Conservation (phyloP, 2,888 invertebrate species). For the Rhagonycha lutea region DNA sequence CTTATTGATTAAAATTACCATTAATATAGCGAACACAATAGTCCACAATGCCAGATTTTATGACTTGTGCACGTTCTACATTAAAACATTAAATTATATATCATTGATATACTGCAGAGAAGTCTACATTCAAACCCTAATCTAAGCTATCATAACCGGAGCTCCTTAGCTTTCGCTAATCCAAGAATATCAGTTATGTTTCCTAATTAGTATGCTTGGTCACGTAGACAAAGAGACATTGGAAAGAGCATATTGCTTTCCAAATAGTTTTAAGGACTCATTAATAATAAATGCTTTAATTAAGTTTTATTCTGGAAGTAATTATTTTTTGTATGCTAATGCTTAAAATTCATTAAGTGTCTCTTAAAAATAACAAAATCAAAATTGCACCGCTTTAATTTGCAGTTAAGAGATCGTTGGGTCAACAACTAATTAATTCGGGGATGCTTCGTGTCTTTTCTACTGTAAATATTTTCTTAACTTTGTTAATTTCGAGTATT, state of each 20-base stretch:
- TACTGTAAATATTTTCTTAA: not conserved
- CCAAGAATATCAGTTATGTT: slow-evolving; percentile 21
- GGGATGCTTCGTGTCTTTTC: not conserved
- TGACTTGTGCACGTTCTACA: slow-evolving; percentile 15
- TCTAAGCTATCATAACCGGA: slow-evolving; percentile 26
- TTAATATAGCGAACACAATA: slow-evolving; percentile 6
- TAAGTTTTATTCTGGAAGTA: not conserved
- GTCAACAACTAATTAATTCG: not conserved
- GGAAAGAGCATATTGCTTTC: slow-evolving; percentile 21
- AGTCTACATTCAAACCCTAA: slow-evolving; percentile 24
- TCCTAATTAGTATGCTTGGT: slow-evolving; percentile 26
- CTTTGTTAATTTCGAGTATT: not conserved
- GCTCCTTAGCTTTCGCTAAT: slow-evolving; percentile 24
- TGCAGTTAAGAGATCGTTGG: not conserved
- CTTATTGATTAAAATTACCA: slow-evolving; percentile 22
- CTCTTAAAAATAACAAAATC: not conserved
- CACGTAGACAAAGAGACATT: slow-evolving; percentile 20
- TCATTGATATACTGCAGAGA: slow-evolving; percentile 21
- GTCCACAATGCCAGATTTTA: not conserved
- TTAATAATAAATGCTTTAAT: not conserved
- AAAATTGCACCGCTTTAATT: not conserved
- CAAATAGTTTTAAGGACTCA: slow-evolving; percentile 16
- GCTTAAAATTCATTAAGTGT: not conserved
- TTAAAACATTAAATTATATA: slow-evolving; percentile 17
- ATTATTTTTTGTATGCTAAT: not conserved